phyloP scores from a whole-genome alignment of 2,113 vertebrate genomes.

The Apaloderma vittatum region DNA sequence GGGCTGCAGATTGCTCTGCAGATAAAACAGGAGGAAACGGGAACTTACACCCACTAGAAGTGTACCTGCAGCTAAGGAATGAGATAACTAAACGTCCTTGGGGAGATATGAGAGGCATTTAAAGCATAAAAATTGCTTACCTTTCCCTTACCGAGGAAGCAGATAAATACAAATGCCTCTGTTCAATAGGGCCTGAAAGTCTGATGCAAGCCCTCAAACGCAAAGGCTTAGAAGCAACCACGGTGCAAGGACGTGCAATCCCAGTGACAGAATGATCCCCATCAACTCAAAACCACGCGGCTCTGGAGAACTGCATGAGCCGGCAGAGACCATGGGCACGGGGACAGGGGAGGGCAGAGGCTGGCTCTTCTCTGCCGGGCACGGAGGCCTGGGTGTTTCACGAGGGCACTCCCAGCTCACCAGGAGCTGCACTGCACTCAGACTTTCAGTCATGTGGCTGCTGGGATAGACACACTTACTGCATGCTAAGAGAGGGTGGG shows the following conservation, averaged over 20 bases:
- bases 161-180: conserved; percentile 33
- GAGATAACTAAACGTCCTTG: conserved; percentile 35
- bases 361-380: neutral
- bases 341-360: neutral
- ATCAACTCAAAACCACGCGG: neutral
- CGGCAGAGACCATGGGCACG: neutral
- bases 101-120: conserved; percentile 62
- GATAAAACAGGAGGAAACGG: conserved; percentile 54
- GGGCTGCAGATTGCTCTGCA: conserved; percentile 38
- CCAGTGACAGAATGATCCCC: neutral
- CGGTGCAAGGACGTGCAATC: neutral
- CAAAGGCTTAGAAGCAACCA: neutral
- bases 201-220: conserved; percentile 22
- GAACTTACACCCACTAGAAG: neutral
- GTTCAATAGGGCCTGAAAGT: conserved; percentile 29
- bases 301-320: rapidly evolving
- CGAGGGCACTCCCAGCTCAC: neutral
- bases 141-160: conserved; percentile 24
- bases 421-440: neutral
- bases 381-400: neutral
- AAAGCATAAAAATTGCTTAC: conserved; percentile 60
- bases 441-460: neutral
- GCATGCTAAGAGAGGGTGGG: neutral
- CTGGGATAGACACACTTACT: neutral
- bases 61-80: neutral